A percentile compares a stretch with the other conserved stretches of the same genome.
These are phyloP conservation scores for Tinamus guttatus DNA, from an alignment of 2,113 vertebrate genomes.

Conservation along the genomic window DNA sequence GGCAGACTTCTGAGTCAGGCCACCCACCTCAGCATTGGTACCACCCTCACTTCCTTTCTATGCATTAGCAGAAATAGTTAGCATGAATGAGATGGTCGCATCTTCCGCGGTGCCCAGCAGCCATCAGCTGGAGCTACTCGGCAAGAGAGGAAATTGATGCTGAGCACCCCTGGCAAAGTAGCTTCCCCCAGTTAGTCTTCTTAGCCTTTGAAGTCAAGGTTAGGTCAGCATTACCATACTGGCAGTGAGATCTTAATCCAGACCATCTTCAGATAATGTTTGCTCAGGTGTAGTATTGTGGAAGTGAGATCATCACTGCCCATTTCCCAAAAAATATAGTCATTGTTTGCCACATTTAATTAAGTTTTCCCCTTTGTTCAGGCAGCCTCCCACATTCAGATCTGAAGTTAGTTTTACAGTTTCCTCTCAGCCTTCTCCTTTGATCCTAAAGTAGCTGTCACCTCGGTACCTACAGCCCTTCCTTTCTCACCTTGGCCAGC, in stretches of 20 bases:
- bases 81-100: neutral
- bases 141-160: neutral
- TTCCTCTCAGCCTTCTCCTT: conserved; percentile 59
- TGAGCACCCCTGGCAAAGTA: neutral
- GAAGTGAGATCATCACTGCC: conserved; percentile 36
- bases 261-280: conserved; percentile 46
- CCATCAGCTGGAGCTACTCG: neutral
- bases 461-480: conserved; percentile 53
- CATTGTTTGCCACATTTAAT: conserved; percentile 68
- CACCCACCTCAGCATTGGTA: neutral
- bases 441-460: conserved; percentile 65
- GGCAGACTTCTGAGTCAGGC: neutral
- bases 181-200: neutral
- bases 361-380: conserved; percentile 44
- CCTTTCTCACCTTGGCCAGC: conserved; percentile 59
- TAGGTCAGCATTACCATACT: conserved; percentile 3
- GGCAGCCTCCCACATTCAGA: conserved; percentile 5
- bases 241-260: conserved; percentile 25
- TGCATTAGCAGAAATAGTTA: neutral
- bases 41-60: neutral
- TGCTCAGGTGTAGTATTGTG: conserved; percentile 65
- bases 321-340: conserved; percentile 51
- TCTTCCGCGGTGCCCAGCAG: neutral
- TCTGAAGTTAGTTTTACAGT: conserved; percentile 62
- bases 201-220: conserved; percentile 11